Evolutionary conservation across 2,797 vertebrate genomes (phyloP), one percentile per base, ranked within the genome.

Genomic region (Lateolabrax maculatus): DNA sequence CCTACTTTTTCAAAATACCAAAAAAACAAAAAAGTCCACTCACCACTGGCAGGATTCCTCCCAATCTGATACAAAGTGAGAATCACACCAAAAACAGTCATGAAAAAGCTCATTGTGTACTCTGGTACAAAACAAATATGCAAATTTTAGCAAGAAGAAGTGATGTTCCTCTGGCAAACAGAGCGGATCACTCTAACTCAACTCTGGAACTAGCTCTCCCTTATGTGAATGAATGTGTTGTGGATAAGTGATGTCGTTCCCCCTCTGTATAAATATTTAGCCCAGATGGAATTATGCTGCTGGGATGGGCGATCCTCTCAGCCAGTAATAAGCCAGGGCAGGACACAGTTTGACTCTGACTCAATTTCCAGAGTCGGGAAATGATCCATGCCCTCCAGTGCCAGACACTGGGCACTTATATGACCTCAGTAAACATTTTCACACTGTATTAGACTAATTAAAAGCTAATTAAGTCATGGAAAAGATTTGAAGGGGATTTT

Each of bases 221-320:
- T 92, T 84, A 92, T 79, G 94, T 95, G 94, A 96, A 95, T 95
- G 95, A 92, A 92, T 89, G 92, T 93, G 94, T 94, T 95, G 94
- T 94, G 91, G 91, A 90, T 92, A 87, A 91, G 92, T 93, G 94
- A 94, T 93, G 92, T 92, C 85, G 93, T 91, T 94, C 94, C 94
- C 92, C 93, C 94, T 95, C 94, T 93, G 91, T 95, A 95, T 95
- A 96, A 95, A 96, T 95, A 95, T 96, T 95, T 94, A 89, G 94
- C 93, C 93, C 92, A 92, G 94, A 95, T 92, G 93, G 94, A 95
- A 94, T 95, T 92, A 93, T 94, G 94, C 93, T 92, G 94, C 93
- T 94, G 95, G 95, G 95, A 94, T 95, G 95, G 95, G 95, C 95
- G 93, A 94, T 90, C 86, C 90, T 92, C 88, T 94, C 94, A 95